These are phyloP conservation scores for Leptinotarsa undecemlineata DNA, from an alignment of 1,140 invertebrate genomes.

Conservation along the genomic window DNA sequence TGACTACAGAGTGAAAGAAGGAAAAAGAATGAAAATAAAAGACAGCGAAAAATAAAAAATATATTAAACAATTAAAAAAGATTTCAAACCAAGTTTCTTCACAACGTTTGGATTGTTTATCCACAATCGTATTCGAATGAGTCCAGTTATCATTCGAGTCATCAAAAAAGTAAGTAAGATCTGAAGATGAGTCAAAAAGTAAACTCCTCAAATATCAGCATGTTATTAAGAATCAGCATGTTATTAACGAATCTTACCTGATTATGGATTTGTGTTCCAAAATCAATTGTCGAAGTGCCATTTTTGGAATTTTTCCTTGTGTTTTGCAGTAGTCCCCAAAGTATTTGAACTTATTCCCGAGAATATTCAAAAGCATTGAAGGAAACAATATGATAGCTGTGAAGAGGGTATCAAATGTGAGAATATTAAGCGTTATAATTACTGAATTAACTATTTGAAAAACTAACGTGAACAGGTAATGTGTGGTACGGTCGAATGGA, in stretches of 20 bases:
- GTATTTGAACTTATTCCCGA: background rate
- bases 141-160: no score
- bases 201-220: no score
- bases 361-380: constrained; percentile 1
- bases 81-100: no score
- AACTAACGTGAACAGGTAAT: background rate
- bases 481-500: background rate
- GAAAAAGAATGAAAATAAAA: no score
- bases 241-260: background rate
- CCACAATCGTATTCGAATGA: no score
- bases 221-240: no score
- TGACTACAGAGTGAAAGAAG: no score
- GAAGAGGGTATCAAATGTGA: background rate
- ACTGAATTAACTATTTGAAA: background rate
- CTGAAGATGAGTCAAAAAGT: no score
- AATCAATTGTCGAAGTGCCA: background rate
- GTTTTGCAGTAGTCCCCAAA: background rate
- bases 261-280: background rate
- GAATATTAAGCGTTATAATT: background rate
- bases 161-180: no score
- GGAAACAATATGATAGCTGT: background rate
- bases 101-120: no score
- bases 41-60: no score
- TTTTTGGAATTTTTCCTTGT: background rate
- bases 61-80: no score